These are phyloP conservation scores for Bombus polaris DNA, from an alignment of 1,140 invertebrate genomes.

Conservation along the genomic window DNA sequence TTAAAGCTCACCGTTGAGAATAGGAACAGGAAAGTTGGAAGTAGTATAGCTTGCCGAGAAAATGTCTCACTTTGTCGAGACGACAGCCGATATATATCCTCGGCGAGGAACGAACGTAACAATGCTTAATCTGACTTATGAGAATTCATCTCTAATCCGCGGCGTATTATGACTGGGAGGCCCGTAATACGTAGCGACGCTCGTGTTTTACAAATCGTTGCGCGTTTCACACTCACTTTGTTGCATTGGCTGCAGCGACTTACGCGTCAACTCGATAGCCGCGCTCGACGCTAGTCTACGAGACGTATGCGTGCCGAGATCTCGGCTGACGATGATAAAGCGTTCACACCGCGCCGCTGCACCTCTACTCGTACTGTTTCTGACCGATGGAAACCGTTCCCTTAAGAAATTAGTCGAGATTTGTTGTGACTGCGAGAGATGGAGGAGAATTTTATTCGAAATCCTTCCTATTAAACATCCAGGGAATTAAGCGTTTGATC, in stretches of 20 bases:
- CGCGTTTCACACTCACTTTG: conserved; percentile 36
- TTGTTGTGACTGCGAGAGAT: neutral
- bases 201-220: conserved; percentile 32
- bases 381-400: conserved; percentile 25
- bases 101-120: neutral
- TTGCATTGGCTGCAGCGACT: conserved; percentile 24
- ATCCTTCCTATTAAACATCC: conserved; percentile 7
- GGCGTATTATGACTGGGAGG: conserved; percentile 14
- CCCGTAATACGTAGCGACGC: conserved; percentile 10
- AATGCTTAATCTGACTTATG: conserved; percentile 31
- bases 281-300: neutral
- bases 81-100: conserved; percentile 19
- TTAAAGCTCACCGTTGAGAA: neutral
- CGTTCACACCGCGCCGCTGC: neutral
- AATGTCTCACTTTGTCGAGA: conserved; percentile 10
- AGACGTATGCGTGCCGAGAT: conserved; percentile 29
- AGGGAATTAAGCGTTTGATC: conserved; percentile 5
- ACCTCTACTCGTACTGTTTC: conserved; percentile 4
- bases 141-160: conserved; percentile 32
- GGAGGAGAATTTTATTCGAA: neutral
- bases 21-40: neutral
- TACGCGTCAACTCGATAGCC: conserved; percentile 7
- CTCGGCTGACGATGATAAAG: conserved; percentile 22
- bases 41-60: neutral
- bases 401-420: conserved; percentile 4